Percentiles rank a stretch among this genome's conserved stretches.
Evolutionary conservation across 1,140 invertebrate species (phyloP).

Genomic region (Dreissena polymorpha): DNA sequence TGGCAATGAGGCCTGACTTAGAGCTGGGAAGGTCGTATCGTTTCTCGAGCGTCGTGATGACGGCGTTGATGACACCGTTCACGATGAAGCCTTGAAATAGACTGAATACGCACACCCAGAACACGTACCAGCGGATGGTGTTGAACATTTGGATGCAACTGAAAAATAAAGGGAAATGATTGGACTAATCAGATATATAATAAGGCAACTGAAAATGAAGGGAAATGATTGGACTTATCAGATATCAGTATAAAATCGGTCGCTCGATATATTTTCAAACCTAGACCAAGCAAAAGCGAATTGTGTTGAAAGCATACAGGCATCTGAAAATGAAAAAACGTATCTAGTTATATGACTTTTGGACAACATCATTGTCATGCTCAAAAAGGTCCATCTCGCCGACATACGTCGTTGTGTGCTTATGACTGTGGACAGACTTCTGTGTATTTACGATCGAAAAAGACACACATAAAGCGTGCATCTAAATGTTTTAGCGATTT

Average conservation of each 20-base stretch:
- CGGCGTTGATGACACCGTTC: slow-evolving; percentile 91
- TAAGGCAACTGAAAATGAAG: not conserved
- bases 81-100: slow-evolving; percentile 86
- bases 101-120: slow-evolving; percentile 62
- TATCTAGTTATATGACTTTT: no score
- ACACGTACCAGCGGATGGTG: slow-evolving; percentile 62
- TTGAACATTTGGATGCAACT: slow-evolving; percentile 55
- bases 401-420: no score
- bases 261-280: no score
- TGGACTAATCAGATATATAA: not conserved
- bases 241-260: not conserved
- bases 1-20: slow-evolving; percentile 88
- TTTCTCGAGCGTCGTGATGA: slow-evolving; percentile 91
- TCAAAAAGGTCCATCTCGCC: no score
- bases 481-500: no score
- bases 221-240: not conserved
- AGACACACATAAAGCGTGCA: no score
- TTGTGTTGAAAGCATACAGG: not conserved
- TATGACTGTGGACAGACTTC: no score
- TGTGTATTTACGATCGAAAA: no score
- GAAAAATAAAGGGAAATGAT: not conserved
- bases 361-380: no score
- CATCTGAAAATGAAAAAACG: not conserved
- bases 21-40: slow-evolving; percentile 87
- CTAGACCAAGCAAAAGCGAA: not conserved